Conservation (phyloP, 2,888 invertebrate species). For the Carabus problematicus region DNA sequence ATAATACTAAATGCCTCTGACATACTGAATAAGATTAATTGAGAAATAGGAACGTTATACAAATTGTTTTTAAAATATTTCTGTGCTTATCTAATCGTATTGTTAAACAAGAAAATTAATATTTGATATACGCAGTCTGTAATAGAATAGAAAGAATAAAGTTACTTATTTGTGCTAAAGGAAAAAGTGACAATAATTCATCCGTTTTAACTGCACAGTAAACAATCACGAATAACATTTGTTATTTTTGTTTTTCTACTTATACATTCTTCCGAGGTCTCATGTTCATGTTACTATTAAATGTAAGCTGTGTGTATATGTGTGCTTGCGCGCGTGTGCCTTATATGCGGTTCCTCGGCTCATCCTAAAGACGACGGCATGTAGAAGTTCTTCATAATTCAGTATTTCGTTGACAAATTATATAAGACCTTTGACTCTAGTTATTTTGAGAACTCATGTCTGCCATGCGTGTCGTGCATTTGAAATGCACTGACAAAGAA, state of each 20-base stretch:
- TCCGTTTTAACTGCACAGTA: too few species aligned
- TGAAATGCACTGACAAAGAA: conserved; percentile 15
- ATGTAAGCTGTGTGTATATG: background rate
- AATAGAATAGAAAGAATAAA: too few species aligned
- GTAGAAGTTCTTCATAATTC: conserved; percentile 28
- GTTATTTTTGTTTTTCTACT: too few species aligned
- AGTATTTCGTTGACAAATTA: conserved; percentile 38
- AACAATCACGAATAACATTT: too few species aligned
- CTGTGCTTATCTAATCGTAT: too few species aligned
- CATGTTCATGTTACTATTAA: too few species aligned
- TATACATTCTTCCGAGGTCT: too few species aligned
- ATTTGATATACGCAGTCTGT: background rate
- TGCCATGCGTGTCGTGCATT: conserved; percentile 22
- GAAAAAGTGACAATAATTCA: too few species aligned
- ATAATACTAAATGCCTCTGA: background rate
- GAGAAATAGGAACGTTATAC: too few species aligned
- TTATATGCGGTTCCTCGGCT: background rate
- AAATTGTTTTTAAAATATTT: too few species aligned
- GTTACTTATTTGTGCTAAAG: too few species aligned
- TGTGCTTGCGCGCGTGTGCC: background rate
- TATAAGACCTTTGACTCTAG: conserved; percentile 36
- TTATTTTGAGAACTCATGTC: conserved; percentile 32
- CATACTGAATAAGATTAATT: too few species aligned
- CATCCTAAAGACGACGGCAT: conserved; percentile 10
- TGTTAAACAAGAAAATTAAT: background rate